Percentiles rank a stretch among this genome's conserved stretches.
These are phyloP conservation scores for Chunga burmeisteri DNA, from an alignment of 2,113 vertebrate species.

Conservation along the genomic window DNA sequence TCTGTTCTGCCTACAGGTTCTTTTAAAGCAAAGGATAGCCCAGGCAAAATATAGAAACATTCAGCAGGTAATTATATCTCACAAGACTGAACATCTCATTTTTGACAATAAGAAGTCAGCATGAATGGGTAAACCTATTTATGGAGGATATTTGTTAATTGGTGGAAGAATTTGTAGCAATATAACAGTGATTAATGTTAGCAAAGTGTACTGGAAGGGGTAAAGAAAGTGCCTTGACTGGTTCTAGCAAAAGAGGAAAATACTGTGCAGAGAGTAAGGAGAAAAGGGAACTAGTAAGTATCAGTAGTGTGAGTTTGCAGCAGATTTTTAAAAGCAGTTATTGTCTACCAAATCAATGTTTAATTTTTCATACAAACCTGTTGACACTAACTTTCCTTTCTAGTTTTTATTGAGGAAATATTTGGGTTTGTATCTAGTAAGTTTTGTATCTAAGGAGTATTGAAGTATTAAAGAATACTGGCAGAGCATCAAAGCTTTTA, in stretches of 20 bases:
- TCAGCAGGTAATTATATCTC: neutral
- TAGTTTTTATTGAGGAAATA: neutral
- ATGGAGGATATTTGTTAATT: neutral
- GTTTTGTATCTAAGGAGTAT: neutral
- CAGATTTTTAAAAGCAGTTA: constrained; percentile 10
- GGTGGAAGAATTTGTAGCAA: neutral
- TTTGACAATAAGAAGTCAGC: neutral
- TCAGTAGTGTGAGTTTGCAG: neutral
- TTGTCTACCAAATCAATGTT: neutral
- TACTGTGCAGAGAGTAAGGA: neutral
- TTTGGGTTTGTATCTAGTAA: neutral
- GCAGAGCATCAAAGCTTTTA: neutral
- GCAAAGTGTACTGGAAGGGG: neutral
- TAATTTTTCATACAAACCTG: neutral
- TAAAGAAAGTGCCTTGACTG: constrained; percentile 68
- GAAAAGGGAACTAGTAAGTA: neutral
- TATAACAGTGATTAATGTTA: neutral
- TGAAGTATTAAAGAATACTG: neutral
- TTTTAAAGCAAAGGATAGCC: no score
- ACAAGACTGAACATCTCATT: neutral
- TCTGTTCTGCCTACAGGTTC: neutral
- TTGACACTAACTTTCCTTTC: neutral
- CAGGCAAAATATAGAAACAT: neutral
- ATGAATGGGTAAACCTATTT: neutral
- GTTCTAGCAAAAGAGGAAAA: constrained; percentile 14